A percentile compares a stretch with the other conserved stretches of the same genome.
These are phyloP conservation scores for Hydractinia symbiolongicarpus DNA, from an alignment of 30 jellyfish, hydroid and myxozoan species.

Conservation along the genomic window DNA sequence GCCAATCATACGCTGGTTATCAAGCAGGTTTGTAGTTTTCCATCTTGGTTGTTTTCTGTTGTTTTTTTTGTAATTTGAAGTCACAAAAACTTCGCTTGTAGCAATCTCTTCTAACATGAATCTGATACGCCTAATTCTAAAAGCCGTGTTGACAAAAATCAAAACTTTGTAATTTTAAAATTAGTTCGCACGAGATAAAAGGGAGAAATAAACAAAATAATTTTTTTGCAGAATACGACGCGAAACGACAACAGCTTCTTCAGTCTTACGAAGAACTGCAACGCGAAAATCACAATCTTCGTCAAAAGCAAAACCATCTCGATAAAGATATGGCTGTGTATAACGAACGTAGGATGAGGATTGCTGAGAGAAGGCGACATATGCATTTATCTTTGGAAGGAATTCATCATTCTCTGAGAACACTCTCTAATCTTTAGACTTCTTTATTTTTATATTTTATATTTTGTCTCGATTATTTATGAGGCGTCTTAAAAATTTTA, in stretches of 20 bases:
- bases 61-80: too few species aligned
- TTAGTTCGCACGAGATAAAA: background rate
- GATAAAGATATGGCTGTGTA: slow-evolving; percentile 73
- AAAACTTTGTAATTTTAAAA: too few species aligned
- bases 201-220: background rate
- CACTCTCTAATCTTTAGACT: slow-evolving; percentile 17
- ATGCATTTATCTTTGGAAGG: slow-evolving; percentile 33
- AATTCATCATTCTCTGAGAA: slow-evolving; percentile 14
- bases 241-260: slow-evolving; percentile 36
- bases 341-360: slow-evolving; percentile 32
- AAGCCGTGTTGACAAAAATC: too few species aligned
- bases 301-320: slow-evolving; percentile 42
- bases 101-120: too few species aligned
- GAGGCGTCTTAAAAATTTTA: too few species aligned
- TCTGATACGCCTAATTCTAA: too few species aligned
- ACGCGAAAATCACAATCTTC: slow-evolving; percentile 46
- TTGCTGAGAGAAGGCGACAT: slow-evolving; percentile 36
- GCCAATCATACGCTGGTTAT: slow-evolving; percentile 52
- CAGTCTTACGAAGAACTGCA: slow-evolving; percentile 42
- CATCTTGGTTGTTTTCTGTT: background rate
- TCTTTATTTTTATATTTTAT: too few species aligned
- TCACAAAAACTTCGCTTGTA: too few species aligned
- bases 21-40: slow-evolving; percentile 39
- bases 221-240: slow-evolving; percentile 50
- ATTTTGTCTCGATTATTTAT: too few species aligned